These are phyloP conservation scores for Styela plicata DNA, from an alignment of 23 tunicate species.

Conservation along the genomic window DNA sequence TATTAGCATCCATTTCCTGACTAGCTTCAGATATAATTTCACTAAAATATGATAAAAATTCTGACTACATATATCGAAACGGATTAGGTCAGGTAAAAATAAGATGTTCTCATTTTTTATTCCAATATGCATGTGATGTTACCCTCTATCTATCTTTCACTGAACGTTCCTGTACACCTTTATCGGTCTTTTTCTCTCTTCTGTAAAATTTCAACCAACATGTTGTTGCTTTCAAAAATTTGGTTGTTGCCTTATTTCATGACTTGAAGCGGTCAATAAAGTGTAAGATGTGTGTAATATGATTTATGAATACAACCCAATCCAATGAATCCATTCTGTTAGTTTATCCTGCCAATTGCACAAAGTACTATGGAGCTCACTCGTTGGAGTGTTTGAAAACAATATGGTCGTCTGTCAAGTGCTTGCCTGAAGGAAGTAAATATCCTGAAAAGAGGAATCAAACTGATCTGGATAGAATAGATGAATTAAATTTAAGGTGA, in stretches of 20 bases:
- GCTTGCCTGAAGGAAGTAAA: slow-evolving; percentile 11
- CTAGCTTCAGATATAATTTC: no score
- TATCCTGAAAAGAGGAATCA: slow-evolving; percentile 4
- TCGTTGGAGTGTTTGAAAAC: slow-evolving; percentile 26
- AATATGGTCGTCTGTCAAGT: slow-evolving; percentile 20
- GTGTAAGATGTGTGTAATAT: not conserved
- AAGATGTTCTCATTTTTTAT: no score
- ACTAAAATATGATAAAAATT: no score
- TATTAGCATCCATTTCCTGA: no score
- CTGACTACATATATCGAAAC: no score
- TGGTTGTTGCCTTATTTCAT: not conserved
- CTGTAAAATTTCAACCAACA: no score
- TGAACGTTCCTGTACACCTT: no score
- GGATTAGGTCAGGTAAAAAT: no score
- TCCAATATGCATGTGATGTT: no score
- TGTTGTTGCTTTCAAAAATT: not conserved
- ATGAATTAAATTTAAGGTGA: slow-evolving; percentile 16
- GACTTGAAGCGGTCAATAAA: not conserved
- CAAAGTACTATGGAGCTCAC: slow-evolving; percentile 24
- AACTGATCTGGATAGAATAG: not conserved
- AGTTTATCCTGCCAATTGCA: slow-evolving; percentile 12
- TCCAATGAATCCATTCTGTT: not conserved
- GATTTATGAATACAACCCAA: not conserved
- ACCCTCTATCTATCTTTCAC: no score
- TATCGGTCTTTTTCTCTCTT: no score